phyloP scores from a whole-genome alignment of 1,140 invertebrate genomes.

The Berghia stephanieae region DNA sequence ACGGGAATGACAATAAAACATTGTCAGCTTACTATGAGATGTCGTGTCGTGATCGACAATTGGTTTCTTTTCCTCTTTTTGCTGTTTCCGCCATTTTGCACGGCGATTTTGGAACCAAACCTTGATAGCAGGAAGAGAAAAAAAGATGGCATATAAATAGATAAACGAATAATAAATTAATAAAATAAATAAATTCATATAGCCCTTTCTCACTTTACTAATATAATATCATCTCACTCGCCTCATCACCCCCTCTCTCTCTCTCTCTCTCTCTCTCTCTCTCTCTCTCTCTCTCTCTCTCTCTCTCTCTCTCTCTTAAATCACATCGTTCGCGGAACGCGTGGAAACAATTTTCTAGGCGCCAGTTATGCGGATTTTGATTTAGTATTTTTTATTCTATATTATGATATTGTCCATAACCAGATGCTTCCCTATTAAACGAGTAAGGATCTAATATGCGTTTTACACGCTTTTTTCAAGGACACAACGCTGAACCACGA shows the following conservation, averaged over 20 bases:
- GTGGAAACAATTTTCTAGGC: no score
- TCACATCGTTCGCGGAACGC: no score
- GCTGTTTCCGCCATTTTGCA: slow-evolving; percentile 93
- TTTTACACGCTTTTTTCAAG: no score
- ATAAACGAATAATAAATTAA: neutral
- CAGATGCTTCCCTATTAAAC: no score
- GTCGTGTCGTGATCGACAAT: neutral
- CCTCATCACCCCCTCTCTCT: slow-evolving; percentile 10
- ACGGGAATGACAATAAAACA: neutral
- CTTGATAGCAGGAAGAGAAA: slow-evolving; percentile 69
- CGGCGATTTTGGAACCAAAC: slow-evolving; percentile 99
- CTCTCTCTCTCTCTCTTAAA: neutral
- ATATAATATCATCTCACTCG: neutral
- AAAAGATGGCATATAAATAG: neutral
- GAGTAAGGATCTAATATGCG: no score
- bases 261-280: neutral
- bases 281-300: neutral
- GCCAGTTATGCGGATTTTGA: no score
- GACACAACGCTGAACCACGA: no score
- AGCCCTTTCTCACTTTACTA: neutral
- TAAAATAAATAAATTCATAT: neutral
- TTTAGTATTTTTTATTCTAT: no score
- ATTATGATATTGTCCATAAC: no score
- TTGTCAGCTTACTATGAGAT: slow-evolving; percentile 12
- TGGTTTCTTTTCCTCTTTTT: slow-evolving; percentile 69